Base-by-base conservation (phyloP, 2,113 vertebrate species). In the Neogale vison region DNA sequence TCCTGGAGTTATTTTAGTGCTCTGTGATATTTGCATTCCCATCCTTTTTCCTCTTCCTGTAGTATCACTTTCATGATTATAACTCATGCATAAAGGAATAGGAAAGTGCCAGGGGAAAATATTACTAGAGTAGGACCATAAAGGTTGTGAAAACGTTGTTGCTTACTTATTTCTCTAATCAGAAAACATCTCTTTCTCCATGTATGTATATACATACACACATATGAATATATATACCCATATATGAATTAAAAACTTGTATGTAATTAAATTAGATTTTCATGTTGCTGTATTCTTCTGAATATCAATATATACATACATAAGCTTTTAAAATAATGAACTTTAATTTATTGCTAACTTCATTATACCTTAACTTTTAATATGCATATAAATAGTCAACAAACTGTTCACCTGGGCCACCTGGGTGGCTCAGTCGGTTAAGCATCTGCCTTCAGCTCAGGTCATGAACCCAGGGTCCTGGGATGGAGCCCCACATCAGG, bases 341-440 rank as follows among this genome's bases (percentile, higher is more conserved):
- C 23, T 23, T 61, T 67, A 59, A 61, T 76, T 87, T 47, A 57
- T 77, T 77, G 20, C 10, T 26, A 89, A 72, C 61, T 93, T 77
- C 23, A 71, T 18, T 87, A 29, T 81, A 57, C 21, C 45, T 71
- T 50, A 69, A 47, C 20, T 72, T 3, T 84, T 82, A 59, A 87
- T 84, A 71, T 93, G 4, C 18, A 52, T 94, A 80, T 87, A n/a
- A 91, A 55, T 92, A 88, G 63, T 77, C 76, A 88, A 74, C 39
- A 74, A 74, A 26, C 12, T 6, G 39, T 45, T 74, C 24, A 67
- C 63, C 34, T 34, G 63, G 63, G 63, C 31, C 14, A 1, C 6
- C 14, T 65, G 63, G 14, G 63, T 67, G 63, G 63, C 63, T 67
- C 31, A 67, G 14, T 67, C 1, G 1, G 31, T 67, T 34, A 67